Evolutionary conservation across 2,113 vertebrate species (phyloP).

Genomic region (Xenopus tropicalis): DNA sequence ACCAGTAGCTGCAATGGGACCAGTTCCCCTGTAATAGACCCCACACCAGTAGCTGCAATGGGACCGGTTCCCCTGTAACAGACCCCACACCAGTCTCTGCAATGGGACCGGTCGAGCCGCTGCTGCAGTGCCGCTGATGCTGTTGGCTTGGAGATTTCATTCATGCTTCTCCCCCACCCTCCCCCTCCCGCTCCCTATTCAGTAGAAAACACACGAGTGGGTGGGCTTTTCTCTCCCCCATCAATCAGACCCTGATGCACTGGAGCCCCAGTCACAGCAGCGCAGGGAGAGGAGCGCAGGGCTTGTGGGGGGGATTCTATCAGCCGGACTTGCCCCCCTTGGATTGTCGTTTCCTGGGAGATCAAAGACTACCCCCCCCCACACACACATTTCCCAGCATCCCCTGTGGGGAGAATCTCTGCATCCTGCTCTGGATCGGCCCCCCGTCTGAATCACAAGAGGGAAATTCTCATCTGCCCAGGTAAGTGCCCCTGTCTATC

Average conservation of each 20-base stretch:
- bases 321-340: background rate
- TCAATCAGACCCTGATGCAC: background rate
- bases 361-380: too few relatives aligned
- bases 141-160: constrained; percentile 2
- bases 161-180: background rate
- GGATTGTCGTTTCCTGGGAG: background rate
- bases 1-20: background rate
- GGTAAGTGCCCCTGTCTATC: background rate
- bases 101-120: background rate
- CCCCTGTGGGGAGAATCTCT: background rate
- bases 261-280: background rate
- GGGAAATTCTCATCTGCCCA: background rate
- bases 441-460: background rate
- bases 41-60: background rate
- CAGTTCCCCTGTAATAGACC: background rate
- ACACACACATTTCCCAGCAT: background rate
- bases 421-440: background rate
- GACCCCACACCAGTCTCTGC: background rate
- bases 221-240: background rate
- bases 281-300: background rate
- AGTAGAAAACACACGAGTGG: background rate
- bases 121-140: background rate
- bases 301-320: background rate
- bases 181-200: background rate
- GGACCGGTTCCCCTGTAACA: background rate